Evolutionary conservation across 2,797 vertebrate genomes (phyloP).

Genomic region (Hydrolagus colliei): DNA sequence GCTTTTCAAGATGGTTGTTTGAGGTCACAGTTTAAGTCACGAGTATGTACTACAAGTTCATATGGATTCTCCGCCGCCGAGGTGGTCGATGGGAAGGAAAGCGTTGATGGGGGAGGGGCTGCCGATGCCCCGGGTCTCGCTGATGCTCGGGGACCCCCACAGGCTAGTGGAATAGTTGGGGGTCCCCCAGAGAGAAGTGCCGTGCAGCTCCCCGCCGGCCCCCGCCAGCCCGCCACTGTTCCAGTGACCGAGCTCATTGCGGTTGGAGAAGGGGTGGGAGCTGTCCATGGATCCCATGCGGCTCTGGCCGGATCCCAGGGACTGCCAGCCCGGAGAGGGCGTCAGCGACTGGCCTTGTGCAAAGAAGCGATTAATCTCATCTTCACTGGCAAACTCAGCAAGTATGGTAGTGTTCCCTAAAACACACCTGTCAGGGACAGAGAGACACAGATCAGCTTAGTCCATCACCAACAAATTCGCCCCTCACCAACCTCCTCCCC

Average conservation of each 20-base stretch:
- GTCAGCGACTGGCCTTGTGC: constrained; percentile 98
- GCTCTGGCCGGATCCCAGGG: constrained; percentile 82
- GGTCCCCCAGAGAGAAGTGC: constrained; percentile 90
- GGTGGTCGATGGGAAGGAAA: constrained; percentile 96
- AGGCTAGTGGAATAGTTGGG: constrained; percentile 94
- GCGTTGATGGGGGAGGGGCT: constrained; percentile 83
- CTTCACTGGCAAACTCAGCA: constrained; percentile 97
- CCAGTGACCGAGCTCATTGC: constrained; percentile 88
- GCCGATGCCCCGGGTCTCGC: constrained; percentile 75
- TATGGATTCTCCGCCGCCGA: constrained; percentile 88
- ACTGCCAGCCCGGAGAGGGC: constrained; percentile 86
- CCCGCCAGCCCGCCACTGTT: constrained; percentile 80
- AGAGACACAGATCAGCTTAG: neutral
- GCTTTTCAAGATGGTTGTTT: constrained; percentile 53
- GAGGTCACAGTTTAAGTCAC: constrained; percentile 70
- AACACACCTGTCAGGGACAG: constrained; percentile 75
- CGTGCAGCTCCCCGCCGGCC: constrained; percentile 78
- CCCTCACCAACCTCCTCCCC: no score
- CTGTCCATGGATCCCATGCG: constrained; percentile 79
- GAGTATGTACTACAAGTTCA: constrained; percentile 55
- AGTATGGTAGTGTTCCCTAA: constrained; percentile 99
- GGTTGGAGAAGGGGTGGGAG: constrained; percentile 83
- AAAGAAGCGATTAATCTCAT: constrained; percentile 99
- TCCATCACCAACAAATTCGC: no score
- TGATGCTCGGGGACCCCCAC: constrained; percentile 80